These are phyloP conservation scores for Apocrypta bakeri DNA, from an alignment of 1,140 invertebrate genomes.

Conservation along the genomic window DNA sequence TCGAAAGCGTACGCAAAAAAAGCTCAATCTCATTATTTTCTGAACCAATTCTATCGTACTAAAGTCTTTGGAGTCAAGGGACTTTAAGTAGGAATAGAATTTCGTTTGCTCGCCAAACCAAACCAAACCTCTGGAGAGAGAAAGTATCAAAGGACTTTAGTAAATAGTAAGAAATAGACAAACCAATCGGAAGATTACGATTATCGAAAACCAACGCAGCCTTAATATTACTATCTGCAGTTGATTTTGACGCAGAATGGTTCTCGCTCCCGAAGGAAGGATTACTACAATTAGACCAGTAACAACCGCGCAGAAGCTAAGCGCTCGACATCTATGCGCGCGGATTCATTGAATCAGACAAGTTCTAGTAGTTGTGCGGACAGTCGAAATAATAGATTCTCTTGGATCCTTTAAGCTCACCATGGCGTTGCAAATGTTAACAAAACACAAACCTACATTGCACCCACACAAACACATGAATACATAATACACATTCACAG, in stretches of 20 bases:
- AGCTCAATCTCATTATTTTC: background rate
- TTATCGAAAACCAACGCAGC: slow-evolving; percentile 1
- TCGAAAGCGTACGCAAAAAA: background rate
- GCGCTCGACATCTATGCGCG: no score
- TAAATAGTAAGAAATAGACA: no score
- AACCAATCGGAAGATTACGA: background rate
- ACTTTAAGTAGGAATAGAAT: no score
- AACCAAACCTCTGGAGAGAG: no score
- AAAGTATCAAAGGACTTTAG: background rate
- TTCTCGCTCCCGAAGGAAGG: background rate
- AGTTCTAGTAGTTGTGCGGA: background rate
- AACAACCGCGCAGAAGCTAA: background rate
- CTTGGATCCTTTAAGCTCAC: slow-evolving; percentile 29
- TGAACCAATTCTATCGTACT: background rate
- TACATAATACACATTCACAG: background rate
- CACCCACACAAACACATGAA: no score
- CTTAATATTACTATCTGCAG: background rate
- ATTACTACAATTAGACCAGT: slow-evolving; percentile 12
- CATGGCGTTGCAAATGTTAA: slow-evolving; percentile 6
- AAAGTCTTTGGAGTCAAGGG: background rate
- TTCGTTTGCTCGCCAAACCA: no score
- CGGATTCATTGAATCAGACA: background rate
- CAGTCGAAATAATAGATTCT: slow-evolving; percentile 42
- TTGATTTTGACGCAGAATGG: background rate
- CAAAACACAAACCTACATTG: slow-evolving; percentile 34